Percentiles rank a stretch among this genome's conserved stretches.
Conservation (phyloP, 1,140 invertebrate genomes). For the Aphaenogaster rudis region DNA sequence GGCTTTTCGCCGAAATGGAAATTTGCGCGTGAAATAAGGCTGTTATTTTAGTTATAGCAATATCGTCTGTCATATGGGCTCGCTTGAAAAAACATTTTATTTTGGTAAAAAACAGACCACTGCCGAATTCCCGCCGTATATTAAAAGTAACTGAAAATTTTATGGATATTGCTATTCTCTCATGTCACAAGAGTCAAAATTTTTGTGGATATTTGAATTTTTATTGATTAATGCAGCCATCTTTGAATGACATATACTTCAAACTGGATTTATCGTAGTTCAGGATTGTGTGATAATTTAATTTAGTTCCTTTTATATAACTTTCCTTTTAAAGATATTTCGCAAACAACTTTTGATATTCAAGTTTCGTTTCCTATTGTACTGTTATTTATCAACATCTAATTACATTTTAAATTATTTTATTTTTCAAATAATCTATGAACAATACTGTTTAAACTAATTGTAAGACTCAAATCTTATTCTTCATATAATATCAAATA, state of each 20-base stretch:
- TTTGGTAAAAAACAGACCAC: constrained; percentile 17
- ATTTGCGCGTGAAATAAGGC: constrained; percentile 52
- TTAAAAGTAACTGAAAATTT: constrained; percentile 57
- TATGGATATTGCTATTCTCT: constrained; percentile 8
- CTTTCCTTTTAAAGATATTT: neutral
- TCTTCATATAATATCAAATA: neutral
- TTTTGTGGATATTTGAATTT: constrained; percentile 42
- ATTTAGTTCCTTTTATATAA: constrained; percentile 4
- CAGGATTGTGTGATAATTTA: constrained; percentile 8
- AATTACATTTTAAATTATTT: constrained; percentile 14
- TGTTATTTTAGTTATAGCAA: constrained; percentile 60
- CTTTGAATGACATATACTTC: constrained; percentile 2
- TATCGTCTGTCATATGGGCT: constrained; percentile 33
- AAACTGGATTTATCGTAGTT: neutral
- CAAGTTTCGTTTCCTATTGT: too few relatives aligned
- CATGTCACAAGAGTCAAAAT: neutral
- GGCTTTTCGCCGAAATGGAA: constrained; percentile 38
- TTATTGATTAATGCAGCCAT: constrained; percentile 15
- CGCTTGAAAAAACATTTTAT: constrained; percentile 53
- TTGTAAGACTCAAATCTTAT: too few relatives aligned
- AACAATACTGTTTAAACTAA: neutral
- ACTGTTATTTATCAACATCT: neutral
- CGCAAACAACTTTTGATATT: neutral
- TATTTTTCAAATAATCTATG: neutral
- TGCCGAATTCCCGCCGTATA: constrained; percentile 45